These are phyloP conservation scores for Teleopsis dalmanni DNA, from an alignment of 1,140 invertebrate genomes.

Conservation along the genomic window DNA sequence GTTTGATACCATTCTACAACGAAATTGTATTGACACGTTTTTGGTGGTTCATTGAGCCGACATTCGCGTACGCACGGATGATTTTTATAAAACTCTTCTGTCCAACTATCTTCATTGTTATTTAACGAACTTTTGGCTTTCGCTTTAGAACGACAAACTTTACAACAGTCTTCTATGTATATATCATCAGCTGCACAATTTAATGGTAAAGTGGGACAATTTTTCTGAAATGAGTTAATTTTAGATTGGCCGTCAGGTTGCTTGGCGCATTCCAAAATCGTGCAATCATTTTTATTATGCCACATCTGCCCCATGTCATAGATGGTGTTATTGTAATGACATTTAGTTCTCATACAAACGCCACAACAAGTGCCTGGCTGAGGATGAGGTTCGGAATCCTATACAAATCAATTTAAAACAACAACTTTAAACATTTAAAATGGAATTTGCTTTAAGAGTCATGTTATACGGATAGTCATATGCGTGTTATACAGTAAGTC, in stretches of 20 bases:
- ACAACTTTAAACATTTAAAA: too few species aligned
- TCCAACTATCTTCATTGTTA: conserved; percentile 22
- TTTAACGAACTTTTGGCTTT: neutral
- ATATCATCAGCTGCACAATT: conserved; percentile 27
- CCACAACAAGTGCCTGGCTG: conserved; percentile 31
- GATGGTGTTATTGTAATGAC: conserved; percentile 29
- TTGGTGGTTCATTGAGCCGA: conserved; percentile 19
- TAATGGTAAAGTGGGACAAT: conserved; percentile 23
- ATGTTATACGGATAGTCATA: too few species aligned
- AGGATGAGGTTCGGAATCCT: conserved; percentile 31
- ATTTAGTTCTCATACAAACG: conserved; percentile 35
- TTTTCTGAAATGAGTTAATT: conserved; percentile 32
- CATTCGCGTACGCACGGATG: conserved; percentile 39
- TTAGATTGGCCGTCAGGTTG: conserved; percentile 16
- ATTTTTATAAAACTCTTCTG: conserved; percentile 15
- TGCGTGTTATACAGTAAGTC: too few species aligned
- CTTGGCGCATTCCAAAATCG: conserved; percentile 29
- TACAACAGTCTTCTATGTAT: conserved; percentile 29
- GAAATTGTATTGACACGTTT: conserved; percentile 36
- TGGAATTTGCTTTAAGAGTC: too few species aligned
- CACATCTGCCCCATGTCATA: conserved; percentile 36
- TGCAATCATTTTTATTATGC: conserved; percentile 38
- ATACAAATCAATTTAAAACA: too few species aligned
- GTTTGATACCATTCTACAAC: conserved; percentile 67
- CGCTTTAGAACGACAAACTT: conserved; percentile 18